Evolutionary conservation across 2,888 invertebrate species (phyloP), one percentile per base, ranked within the genome.

Genomic region (Plagodis pulveraria): DNA sequence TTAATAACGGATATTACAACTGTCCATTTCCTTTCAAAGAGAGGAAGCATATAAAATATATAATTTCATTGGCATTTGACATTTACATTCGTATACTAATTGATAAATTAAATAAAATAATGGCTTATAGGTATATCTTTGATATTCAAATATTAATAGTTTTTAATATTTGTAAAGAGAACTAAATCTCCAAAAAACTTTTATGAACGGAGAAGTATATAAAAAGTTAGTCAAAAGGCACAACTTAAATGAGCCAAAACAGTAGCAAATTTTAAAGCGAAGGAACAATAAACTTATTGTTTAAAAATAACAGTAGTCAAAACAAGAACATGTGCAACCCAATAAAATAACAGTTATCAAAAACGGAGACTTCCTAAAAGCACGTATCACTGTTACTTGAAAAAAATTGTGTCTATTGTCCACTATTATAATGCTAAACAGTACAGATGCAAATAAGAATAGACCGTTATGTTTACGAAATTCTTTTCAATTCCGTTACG

Each of bases 401-500:
- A 56, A 61, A 80, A 79, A 76, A 82, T 77, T 70, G 49, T 2
- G 71, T 64, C 76, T 78, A 81, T 79, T 81, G 77, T 78, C 66
- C 65, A 63, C 80, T 72, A 81, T 88, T 89, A 84, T 87, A 2
- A 56, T 49, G 48, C 56, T 76, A 83, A 88, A 78, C 71, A 83
- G 83, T 76, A 83, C 42, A 85, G 78, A 88, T 84, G 84, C 87
- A 86, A 89, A 87, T 85, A 69, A 66, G 77, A 74, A 55, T 50
- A 64, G 74, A 58, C 91, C 86, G 90, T 90, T 91, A 90, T 89
- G 83, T 90, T 89, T 87, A 89, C 84, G 74, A 86, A 76, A 81
- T 77, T 83, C 73, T 78, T 83, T 69, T 75, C 61, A 78, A 74
- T 67, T 76, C 88, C 86, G 89, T 89, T 90, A 88, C 70, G 69